Evolutionary conservation across 2,113 vertebrate genomes (phyloP).

Genomic region (Nasalis larvatus): DNA sequence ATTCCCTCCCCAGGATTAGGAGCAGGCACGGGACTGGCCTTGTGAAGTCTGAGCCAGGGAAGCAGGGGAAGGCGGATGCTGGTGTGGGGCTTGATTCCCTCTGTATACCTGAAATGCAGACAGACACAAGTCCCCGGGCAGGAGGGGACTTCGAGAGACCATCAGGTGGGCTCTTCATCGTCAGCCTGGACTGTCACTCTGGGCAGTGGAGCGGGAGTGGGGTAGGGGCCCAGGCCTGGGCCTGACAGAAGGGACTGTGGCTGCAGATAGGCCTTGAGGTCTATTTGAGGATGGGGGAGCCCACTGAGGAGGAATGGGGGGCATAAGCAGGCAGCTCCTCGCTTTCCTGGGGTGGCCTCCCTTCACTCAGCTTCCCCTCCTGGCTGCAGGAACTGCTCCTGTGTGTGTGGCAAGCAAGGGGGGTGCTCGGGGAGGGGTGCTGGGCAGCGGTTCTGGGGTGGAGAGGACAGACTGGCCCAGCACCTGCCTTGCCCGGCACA

Average conservation of each 20-base stretch:
- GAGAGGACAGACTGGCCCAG: background rate
- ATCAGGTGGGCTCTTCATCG: accelerated
- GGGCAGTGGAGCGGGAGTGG: background rate
- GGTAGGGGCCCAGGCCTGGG: background rate
- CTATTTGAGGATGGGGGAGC: background rate
- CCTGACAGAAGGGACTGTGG: background rate
- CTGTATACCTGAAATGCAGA: background rate
- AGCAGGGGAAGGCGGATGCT: background rate
- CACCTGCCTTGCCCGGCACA: no score
- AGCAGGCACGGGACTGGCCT: background rate
- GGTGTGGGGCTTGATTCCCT: background rate
- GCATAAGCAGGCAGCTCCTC: accelerated
- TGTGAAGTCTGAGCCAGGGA: background rate
- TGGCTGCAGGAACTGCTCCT: background rate
- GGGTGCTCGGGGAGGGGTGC: no score
- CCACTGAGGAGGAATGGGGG: background rate
- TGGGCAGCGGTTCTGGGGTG: background rate
- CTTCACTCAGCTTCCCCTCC: background rate
- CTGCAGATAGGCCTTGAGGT: background rate
- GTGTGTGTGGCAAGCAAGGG: background rate
- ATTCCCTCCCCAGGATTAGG: background rate
- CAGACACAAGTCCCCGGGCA: background rate
- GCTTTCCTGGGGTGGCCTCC: background rate
- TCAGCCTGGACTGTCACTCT: background rate
- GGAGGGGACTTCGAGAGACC: background rate